phyloP scores from a whole-genome alignment of 2,888 invertebrate genomes.

The Cantharis nigra region DNA sequence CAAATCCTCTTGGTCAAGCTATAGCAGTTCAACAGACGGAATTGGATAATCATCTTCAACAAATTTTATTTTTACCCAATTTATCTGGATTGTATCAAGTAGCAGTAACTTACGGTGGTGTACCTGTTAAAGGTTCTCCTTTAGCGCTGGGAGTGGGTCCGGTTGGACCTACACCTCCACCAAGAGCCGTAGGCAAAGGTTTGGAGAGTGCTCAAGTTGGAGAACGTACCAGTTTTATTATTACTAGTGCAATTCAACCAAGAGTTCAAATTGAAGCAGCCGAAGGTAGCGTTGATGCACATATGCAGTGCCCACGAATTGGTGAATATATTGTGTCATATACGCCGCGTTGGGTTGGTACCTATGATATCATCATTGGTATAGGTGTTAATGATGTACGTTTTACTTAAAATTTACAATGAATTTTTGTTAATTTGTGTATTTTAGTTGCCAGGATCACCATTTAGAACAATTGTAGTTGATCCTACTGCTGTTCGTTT shows the following conservation, averaged over 20 bases:
- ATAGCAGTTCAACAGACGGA: conserved; percentile 78
- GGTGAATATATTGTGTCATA: conserved; percentile 90
- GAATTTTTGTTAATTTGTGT: conserved; percentile 6
- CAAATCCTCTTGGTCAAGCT: conserved; percentile 83
- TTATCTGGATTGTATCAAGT: conserved; percentile 77
- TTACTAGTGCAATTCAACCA: conserved; percentile 65
- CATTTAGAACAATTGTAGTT: conserved; percentile 69
- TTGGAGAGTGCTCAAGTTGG: conserved; percentile 72
- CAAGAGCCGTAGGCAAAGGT: conserved; percentile 69
- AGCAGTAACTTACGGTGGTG: conserved; percentile 72
- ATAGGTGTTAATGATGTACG: conserved; percentile 54
- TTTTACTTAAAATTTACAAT: background rate
- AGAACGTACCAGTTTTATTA: conserved; percentile 73
- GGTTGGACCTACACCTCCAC: conserved; percentile 61
- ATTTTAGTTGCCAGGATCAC: conserved; percentile 60
- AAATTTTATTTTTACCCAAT: conserved; percentile 83
- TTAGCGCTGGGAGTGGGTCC: conserved; percentile 66
- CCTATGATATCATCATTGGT: conserved; percentile 84
- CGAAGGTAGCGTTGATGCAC: conserved; percentile 64
- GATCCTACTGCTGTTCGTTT: conserved; percentile 73
- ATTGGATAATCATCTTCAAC: conserved; percentile 70
- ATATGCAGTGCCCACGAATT: conserved; percentile 58
- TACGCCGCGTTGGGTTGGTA: conserved; percentile 88
- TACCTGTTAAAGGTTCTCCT: conserved; percentile 61
- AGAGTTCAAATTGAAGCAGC: conserved; percentile 64